phyloP scores from a whole-genome alignment of 2,113 vertebrate genomes.

The Australoheros scitulus region DNA sequence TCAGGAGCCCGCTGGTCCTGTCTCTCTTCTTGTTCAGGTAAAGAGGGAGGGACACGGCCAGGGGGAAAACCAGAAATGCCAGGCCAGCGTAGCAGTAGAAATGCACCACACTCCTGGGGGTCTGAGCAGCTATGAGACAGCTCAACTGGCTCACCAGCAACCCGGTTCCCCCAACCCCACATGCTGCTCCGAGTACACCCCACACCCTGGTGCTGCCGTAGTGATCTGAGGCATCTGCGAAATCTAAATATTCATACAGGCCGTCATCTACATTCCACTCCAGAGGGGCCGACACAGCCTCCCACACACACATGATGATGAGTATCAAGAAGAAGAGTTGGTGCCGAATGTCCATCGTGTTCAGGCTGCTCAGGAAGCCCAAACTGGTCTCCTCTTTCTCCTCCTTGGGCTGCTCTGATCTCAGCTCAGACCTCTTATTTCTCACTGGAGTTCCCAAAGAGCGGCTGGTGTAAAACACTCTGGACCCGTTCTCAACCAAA shows the following conservation, averaged over 20 bases:
- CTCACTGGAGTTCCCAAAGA: conserved; percentile 1
- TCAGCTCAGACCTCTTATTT: conserved; percentile 24
- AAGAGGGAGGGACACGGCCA: conserved; percentile 78
- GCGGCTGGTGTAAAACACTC: background rate
- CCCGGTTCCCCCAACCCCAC: conserved; percentile 74
- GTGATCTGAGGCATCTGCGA: conserved; percentile 84
- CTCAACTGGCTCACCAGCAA: conserved; percentile 78
- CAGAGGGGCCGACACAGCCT: conserved; percentile 76
- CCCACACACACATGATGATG: conserved; percentile 80
- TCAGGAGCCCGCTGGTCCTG: conserved; percentile 62
- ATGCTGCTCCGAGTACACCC: conserved; percentile 78
- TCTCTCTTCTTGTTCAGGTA: conserved; percentile 69
- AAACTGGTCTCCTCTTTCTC: background rate
- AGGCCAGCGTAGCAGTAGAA: conserved; percentile 82
- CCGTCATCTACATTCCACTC: conserved; percentile 84
- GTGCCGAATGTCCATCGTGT: conserved; percentile 70
- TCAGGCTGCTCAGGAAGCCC: conserved; percentile 69
- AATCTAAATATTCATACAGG: conserved; percentile 89
- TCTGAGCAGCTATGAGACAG: conserved; percentile 63
- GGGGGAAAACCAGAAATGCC: conserved; percentile 56
- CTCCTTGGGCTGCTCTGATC: background rate
- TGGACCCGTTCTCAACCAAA: no score
- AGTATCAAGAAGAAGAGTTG: conserved; percentile 83
- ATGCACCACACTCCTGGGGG: conserved; percentile 67
- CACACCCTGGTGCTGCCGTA: conserved; percentile 78